phyloP scores from a whole-genome alignment of 1,140 invertebrate genomes.

The Drosophila auraria region DNA sequence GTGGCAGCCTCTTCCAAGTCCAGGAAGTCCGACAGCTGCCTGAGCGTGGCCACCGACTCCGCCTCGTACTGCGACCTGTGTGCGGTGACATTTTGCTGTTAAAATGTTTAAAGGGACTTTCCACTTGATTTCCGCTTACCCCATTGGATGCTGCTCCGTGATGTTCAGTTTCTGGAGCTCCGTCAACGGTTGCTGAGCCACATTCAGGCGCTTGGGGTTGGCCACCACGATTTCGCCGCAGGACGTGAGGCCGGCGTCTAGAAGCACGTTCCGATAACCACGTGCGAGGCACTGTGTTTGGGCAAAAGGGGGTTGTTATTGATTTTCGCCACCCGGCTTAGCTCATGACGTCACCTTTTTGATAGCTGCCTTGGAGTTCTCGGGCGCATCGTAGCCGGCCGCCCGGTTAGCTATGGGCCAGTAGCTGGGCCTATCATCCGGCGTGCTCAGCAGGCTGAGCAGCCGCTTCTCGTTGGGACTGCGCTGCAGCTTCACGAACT shows the following conservation, averaged over 20 bases:
- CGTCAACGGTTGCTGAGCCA: constrained; percentile 65
- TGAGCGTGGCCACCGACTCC: constrained; percentile 71
- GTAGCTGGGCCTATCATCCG: constrained; percentile 72
- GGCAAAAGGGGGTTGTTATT: constrained; percentile 61
- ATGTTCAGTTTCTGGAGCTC: constrained; percentile 77
- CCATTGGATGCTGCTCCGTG: constrained; percentile 79
- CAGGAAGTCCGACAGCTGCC: constrained; percentile 67
- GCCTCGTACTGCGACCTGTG: constrained; percentile 73
- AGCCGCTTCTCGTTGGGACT: constrained; percentile 78
- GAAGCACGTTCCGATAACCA: constrained; percentile 79
- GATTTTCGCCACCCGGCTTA: constrained; percentile 64
- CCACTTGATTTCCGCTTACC: constrained; percentile 53
- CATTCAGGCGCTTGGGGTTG: constrained; percentile 72
- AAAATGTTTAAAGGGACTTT: neutral
- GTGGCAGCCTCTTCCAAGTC: constrained; percentile 50
- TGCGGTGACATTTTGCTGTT: constrained; percentile 11
- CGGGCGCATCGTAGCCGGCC: constrained; percentile 82
- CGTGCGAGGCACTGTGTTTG: constrained; percentile 71
- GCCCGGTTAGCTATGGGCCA: constrained; percentile 83
- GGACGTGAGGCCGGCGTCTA: constrained; percentile 75
- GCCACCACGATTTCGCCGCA: constrained; percentile 81
- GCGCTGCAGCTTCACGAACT: constrained; percentile 79
- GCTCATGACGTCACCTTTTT: constrained; percentile 72
- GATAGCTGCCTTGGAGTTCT: constrained; percentile 81
- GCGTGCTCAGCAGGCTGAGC: constrained; percentile 60